phyloP scores from a whole-genome alignment of 2,888 invertebrate genomes.

The Alcis repandata region DNA sequence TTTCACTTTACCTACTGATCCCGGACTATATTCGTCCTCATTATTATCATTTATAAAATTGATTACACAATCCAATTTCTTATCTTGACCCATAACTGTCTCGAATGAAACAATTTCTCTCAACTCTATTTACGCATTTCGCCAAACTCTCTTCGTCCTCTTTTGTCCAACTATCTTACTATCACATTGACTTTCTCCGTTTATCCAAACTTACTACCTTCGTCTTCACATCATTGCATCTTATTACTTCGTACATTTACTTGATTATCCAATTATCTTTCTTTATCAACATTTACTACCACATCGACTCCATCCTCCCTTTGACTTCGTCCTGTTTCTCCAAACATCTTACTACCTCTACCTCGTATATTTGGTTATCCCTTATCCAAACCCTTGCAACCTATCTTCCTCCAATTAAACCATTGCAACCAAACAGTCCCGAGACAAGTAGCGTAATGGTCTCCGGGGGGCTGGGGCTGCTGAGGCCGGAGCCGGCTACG shows the following conservation, averaged over 20 bases:
- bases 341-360: background rate
- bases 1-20: background rate
- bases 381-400: no score
- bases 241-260: no score
- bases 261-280: background rate
- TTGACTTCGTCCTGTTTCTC: background rate
- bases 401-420: no score
- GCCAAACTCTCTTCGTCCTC: no score
- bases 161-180: no score
- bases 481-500: conserved; percentile 85
- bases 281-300: background rate
- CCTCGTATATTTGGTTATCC: background rate
- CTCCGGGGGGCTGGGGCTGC: conserved; percentile 80
- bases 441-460: conserved; percentile 87
- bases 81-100: background rate
- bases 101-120: background rate
- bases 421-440: conserved; percentile 66
- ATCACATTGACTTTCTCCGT: no score
- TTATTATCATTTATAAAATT: no score
- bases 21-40: no score
- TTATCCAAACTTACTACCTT: no score
- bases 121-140: background rate
- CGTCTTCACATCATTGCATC: no score
- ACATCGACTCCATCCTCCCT: background rate
- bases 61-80: background rate